Percentiles rank a stretch among this genome's conserved stretches.
Evolutionary conservation across 1,140 invertebrate species (phyloP).

Genomic region (Ostrea edulis): DNA sequence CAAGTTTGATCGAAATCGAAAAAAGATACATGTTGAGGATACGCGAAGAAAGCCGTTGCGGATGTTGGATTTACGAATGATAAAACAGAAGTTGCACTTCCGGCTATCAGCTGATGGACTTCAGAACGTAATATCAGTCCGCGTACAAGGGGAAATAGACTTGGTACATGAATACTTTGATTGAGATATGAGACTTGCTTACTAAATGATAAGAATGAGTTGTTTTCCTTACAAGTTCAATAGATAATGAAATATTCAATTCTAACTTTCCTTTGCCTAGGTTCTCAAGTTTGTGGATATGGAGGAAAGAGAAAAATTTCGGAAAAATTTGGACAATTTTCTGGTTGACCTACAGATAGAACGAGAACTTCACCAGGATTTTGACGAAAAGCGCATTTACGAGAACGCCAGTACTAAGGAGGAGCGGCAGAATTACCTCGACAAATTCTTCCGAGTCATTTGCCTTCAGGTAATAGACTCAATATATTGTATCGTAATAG

Average conservation of each 20-base stretch:
- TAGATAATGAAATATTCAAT: too few relatives aligned
- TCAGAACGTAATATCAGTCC: constrained; percentile 56
- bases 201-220: too few relatives aligned
- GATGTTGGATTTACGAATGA: constrained; percentile 80
- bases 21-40: constrained; percentile 56
- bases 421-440: constrained; percentile 93
- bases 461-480: constrained; percentile 86
- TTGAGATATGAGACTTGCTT: too few relatives aligned
- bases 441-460: constrained; percentile 98
- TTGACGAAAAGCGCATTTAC: constrained; percentile 89
- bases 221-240: too few relatives aligned
- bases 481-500: too few relatives aligned
- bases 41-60: constrained; percentile 75
- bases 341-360: constrained; percentile 90
- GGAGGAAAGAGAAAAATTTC: constrained; percentile 90
- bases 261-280: constrained; percentile 58
- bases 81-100: constrained; percentile 44
- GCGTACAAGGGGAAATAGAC: constrained; percentile 64
- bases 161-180: constrained; percentile 53
- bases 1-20: constrained; percentile 50
- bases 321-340: constrained; percentile 92
- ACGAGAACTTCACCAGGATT: constrained; percentile 84
- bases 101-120: constrained; percentile 28
- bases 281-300: constrained; percentile 93
- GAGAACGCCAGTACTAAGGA: constrained; percentile 97